These are phyloP conservation scores for Typhlichthys eigenmanni DNA, from an alignment of 2,797 vertebrate species.

Conservation along the genomic window DNA sequence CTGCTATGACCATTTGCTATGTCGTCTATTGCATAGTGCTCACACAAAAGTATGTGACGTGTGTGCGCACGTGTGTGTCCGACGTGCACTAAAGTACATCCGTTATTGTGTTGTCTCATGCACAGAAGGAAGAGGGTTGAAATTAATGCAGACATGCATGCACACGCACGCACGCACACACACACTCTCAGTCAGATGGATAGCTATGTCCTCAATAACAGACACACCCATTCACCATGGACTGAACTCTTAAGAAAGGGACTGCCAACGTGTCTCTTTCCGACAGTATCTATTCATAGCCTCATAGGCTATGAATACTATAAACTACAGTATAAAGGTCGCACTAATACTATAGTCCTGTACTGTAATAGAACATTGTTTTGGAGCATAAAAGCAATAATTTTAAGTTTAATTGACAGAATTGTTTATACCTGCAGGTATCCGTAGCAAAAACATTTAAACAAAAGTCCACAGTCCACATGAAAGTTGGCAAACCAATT, in stretches of 20 bases:
- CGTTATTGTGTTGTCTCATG: conserved; percentile 30
- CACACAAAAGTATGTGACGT: conserved; percentile 32
- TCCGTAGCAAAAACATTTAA: no score
- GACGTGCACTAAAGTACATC: conserved; percentile 39
- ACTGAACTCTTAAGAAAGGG: conserved; percentile 16
- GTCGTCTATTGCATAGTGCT: conserved; percentile 11
- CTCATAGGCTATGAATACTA: background rate
- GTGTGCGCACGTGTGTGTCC: conserved; percentile 18
- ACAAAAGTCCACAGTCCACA: no score
- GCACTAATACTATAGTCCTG: conserved; percentile 7
- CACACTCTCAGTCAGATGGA: conserved; percentile 8
- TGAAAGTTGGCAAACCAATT: no score
- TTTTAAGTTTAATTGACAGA: conserved; percentile 6
- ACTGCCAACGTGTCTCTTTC: conserved; percentile 37
- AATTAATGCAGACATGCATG: conserved; percentile 18
- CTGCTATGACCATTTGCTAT: conserved; percentile 61
- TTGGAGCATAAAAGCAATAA: conserved; percentile 8
- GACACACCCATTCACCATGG: conserved; percentile 13
- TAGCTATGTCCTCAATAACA: conserved; percentile 17
- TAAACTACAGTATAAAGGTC: conserved; percentile 16
- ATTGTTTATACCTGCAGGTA: no score
- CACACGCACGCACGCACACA: conserved; percentile 17
- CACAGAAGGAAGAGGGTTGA: conserved; percentile 39
- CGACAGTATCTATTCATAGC: conserved; percentile 23
- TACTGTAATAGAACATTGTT: conserved; percentile 27